Evolutionary conservation across 2,797 vertebrate species (phyloP), one percentile per base, ranked within the genome.

Genomic region (Gallinago nigripennis): DNA sequence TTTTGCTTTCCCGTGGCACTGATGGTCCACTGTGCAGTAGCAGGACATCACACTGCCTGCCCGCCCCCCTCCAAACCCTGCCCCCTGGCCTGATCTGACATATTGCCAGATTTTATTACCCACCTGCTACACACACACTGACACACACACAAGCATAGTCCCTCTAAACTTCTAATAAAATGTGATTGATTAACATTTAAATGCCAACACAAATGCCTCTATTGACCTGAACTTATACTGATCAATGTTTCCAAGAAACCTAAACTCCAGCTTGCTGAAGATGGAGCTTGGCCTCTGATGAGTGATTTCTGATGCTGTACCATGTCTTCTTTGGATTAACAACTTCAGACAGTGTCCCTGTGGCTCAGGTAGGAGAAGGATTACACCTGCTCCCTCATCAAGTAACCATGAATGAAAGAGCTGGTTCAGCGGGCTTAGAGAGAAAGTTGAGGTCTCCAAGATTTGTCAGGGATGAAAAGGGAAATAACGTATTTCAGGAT

Each of bases 91-190:
- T 56, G 83, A 51, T 78, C 53, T 61, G 57, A n/a, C 35, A 35
- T 35, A 45, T 5, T 53, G 87, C 76, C 58, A 64, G 89, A 78
- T 68, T 86, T 82, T 93, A 65, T 72, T 80, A 56, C 58, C 75
- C 66, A 86, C 27, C 65, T 88, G 88, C 83, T 91, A 37, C 50
- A 80, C 48, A 37, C 33, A 61, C 48, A 11, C 37, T 45, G 31
- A 57, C 61, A 91, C 48, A 82, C 20, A 80, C 21, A 53, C 31
- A 48, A 0, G 0, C 35, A 37, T 21, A 65, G 20, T 72, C 46
- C 86, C 77, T 96, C 83, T 97, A 96, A 98, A 97, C 92, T 95
- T 96, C 96, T 97, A 95, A 98, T 97, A 97, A 98, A 97, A 97
- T 72, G 69, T 89, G 94, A 96, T 95, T 95, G 97, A 98, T 97